Conservation (phyloP, 64 coral and sea anemone species). For the Porites australiensis region DNA sequence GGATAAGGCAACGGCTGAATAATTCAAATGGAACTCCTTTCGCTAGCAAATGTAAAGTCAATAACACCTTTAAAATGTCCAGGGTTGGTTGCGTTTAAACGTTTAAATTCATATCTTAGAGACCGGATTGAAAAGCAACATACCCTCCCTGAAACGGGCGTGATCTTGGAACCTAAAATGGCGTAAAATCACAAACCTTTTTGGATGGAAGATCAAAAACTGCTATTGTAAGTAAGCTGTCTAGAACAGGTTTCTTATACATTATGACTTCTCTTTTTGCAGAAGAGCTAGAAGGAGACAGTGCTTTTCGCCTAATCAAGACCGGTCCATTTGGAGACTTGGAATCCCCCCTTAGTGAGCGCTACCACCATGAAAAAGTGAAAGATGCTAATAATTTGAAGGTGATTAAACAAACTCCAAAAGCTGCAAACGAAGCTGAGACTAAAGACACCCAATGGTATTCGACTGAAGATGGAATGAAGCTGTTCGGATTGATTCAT, state of each 20-base stretch:
- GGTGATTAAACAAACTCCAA: not conserved
- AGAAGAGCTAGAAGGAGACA: slow-evolving; percentile 16
- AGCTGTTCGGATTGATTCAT: slow-evolving; percentile 35
- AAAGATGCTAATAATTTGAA: not conserved
- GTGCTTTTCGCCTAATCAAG: not conserved
- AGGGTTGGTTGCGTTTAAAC: no score
- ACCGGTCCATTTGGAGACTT: not conserved
- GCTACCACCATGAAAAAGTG: not conserved
- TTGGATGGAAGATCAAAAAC: no score
- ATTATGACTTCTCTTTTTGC: not conserved
- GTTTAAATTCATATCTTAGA: no score
- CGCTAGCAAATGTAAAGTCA: no score
- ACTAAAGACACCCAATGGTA: slow-evolving; percentile 51
- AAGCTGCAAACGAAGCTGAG: not conserved
- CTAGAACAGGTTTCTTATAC: not conserved
- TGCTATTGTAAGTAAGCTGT: not conserved
- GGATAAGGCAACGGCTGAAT: no score
- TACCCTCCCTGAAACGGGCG: no score
- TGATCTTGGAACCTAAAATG: no score
- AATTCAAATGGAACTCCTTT: no score
- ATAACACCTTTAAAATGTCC: no score
- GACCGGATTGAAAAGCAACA: no score
- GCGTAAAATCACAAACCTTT: no score
- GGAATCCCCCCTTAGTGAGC: no score
- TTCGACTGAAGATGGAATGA: slow-evolving; percentile 46